Conservation (phyloP, 37 sponge, comb jelly and placozoan species). For the Haliclona indistincta region DNA sequence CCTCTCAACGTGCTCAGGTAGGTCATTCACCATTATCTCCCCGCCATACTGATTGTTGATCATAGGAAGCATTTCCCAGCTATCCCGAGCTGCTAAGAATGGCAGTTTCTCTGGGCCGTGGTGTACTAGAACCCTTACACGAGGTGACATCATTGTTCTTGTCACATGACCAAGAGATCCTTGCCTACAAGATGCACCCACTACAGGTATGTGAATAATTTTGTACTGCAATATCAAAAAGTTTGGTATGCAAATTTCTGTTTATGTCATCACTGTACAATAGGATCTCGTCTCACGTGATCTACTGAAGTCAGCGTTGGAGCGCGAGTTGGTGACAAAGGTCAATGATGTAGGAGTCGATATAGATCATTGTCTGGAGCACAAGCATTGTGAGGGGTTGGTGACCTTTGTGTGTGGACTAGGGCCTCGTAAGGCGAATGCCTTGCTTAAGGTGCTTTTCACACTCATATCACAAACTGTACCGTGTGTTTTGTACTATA, state of each 20-base stretch:
- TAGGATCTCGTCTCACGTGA: conserved; percentile 51
- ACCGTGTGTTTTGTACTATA: conserved; percentile 60
- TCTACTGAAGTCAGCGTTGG: conserved; percentile 48
- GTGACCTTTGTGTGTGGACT: conserved; percentile 90
- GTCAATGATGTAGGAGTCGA: conserved; percentile 95
- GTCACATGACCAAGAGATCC: conserved; percentile 65
- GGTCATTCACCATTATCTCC: not conserved
- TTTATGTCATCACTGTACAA: conserved; percentile 14
- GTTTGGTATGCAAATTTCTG: conserved; percentile 1
- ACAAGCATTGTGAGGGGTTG: conserved; percentile 57
- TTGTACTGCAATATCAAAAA: not conserved
- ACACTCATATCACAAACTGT: conserved; percentile 51
- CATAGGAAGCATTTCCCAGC: conserved; percentile 77
- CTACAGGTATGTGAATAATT: conserved; percentile 49
- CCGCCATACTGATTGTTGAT: not conserved
- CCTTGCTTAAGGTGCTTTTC: conserved; percentile 72
- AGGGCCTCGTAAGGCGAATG: conserved; percentile 94
- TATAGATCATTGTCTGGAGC: conserved; percentile 77
- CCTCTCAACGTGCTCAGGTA: conserved; percentile 62
- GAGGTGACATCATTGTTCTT: conserved; percentile 77
- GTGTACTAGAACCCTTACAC: conserved; percentile 80
- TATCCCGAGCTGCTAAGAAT: conserved; percentile 66
- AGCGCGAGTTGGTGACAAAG: conserved; percentile 71
- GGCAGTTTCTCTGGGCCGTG: conserved; percentile 90
- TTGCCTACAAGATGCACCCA: conserved; percentile 63